Evolutionary conservation across 2,888 invertebrate genomes (phyloP).

Genomic region (Dexiosoma caninum): DNA sequence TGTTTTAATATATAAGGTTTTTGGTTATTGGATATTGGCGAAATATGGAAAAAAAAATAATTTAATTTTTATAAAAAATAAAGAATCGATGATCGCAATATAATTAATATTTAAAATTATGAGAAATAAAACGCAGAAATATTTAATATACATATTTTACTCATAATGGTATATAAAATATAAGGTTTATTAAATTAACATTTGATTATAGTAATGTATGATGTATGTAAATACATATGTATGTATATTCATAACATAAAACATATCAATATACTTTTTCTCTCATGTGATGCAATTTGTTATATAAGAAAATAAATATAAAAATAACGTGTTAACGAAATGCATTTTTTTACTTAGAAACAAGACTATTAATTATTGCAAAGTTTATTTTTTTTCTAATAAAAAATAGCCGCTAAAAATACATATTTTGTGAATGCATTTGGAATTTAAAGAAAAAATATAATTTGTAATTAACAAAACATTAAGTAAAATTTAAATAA

Average conservation of each 20-base stretch:
- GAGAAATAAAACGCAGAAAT: conserved; percentile 35
- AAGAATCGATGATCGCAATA: too few species aligned
- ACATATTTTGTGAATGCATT: background rate
- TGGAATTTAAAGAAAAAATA: background rate
- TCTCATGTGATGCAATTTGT: conserved; percentile 25
- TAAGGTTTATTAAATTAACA: conserved; percentile 60
- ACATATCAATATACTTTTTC: conserved; percentile 46
- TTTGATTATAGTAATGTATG: conserved; percentile 41
- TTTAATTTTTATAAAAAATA: too few species aligned
- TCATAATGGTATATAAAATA: conserved; percentile 56
- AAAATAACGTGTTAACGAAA: conserved; percentile 53
- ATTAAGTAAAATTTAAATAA: background rate
- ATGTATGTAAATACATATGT: conserved; percentile 35
- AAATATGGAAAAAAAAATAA: too few species aligned
- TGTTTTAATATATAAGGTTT: too few species aligned
- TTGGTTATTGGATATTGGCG: too few species aligned
- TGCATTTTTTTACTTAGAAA: conserved; percentile 53
- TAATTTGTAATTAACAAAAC: background rate
- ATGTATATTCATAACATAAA: too few species aligned
- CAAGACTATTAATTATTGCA: conserved; percentile 51
- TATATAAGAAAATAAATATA: conserved; percentile 51
- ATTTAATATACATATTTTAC: conserved; percentile 15
- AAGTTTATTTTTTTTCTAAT: conserved; percentile 2
- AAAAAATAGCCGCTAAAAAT: background rate
- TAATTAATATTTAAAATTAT: background rate